Base-by-base conservation (phyloP, 2,113 vertebrate species). In the Tragelaphus buxtoni region DNA sequence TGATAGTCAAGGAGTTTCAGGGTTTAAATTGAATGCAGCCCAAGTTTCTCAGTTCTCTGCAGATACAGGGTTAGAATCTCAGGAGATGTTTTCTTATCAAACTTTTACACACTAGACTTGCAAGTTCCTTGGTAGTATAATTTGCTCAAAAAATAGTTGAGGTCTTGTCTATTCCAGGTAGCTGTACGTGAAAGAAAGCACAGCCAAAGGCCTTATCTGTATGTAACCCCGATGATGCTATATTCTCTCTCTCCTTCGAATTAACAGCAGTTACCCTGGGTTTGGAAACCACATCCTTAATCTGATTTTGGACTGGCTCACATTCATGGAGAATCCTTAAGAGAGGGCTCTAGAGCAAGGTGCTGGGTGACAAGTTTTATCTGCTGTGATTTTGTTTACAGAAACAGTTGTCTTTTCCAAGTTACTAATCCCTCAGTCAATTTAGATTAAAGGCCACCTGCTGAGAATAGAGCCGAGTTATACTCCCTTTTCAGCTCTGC, bases 311-410 rank as follows among this genome's bases (percentile, higher is more conserved):
- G 42, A 82, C 82, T 88, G 91, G 35, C 35, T 97, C 32, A 65
- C 35, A 18, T 42, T 92, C 69, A n/a, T 72, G 49, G 30, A 53
- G 49, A 77, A 93, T 32, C 26, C 39, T 55, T 51, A 82, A 94
- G 17, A 14, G 55, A 93, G 92, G n/a, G 32, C 61, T 86, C 82
- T 89, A 82, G 87, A 95, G 39, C 26, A 85, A 88, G 13, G 45
- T 88, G 28, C 58, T 69, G n/a, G 91, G 26, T 65, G 53, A 91
- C 79, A 95, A 86, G n/a, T 82, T 96, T 97, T 90, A 90, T 76
- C 89, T 94, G 49, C 35, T 90, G 20, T 92, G 61, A 65, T 72
- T 97, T 93, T 97, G 88, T 92, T 97, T 94, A 96, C 17, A 92
- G 72, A 91, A 94, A 82, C 69, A 88, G 51, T 74, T 83, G 49